Percentiles rank a stretch among this genome's conserved stretches.
These are phyloP conservation scores for Nebria salina DNA, from an alignment of 2,888 invertebrate genomes.

Conservation along the genomic window DNA sequence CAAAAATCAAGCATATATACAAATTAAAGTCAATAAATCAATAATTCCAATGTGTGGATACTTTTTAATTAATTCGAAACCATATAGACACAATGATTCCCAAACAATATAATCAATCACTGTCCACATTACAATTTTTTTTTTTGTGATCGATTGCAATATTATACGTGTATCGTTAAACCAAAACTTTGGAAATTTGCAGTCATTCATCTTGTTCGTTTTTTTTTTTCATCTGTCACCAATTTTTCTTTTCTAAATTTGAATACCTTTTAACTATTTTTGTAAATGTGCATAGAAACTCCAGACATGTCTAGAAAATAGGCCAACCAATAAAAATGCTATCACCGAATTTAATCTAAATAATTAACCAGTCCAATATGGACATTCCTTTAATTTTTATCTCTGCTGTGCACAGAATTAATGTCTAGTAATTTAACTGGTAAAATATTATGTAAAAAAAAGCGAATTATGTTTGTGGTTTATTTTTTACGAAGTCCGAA, in stretches of 20 bases:
- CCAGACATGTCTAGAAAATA: background rate
- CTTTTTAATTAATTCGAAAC: background rate
- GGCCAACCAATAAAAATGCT: background rate
- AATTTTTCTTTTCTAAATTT: background rate
- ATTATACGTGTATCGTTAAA: background rate
- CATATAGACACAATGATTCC: background rate
- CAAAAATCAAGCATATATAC: too few species aligned
- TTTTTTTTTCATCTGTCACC: background rate
- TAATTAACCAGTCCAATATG: background rate
- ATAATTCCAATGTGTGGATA: background rate
- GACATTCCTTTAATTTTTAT: background rate
- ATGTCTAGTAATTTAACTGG: background rate
- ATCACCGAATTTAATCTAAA: background rate
- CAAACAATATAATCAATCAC: background rate
- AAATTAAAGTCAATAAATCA: too few species aligned
- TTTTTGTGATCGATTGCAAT: conserved; percentile 1
- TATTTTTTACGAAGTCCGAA: background rate
- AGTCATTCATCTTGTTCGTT: background rate
- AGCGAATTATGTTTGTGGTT: background rate
- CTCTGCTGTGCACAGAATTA: background rate
- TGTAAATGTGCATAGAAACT: background rate
- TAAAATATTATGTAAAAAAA: background rate
- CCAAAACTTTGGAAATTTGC: background rate
- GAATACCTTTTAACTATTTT: background rate
- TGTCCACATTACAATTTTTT: background rate